Evolutionary conservation across 2,888 invertebrate genomes (phyloP).

Genomic region (Apodemia mormo): DNA sequence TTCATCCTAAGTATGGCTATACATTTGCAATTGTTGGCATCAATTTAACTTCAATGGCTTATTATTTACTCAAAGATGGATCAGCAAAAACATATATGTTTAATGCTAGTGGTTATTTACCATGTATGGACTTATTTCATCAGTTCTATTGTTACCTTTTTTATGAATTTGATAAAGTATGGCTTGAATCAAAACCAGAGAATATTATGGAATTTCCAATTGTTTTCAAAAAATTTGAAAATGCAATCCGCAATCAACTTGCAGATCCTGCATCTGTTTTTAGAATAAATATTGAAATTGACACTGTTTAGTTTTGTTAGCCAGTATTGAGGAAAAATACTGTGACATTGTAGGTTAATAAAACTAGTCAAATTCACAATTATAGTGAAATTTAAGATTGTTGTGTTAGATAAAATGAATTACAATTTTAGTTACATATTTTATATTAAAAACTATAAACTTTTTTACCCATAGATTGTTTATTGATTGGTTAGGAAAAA

Average conservation of each 20-base stretch:
- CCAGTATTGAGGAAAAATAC: no score
- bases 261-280: constrained; percentile 87
- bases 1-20: constrained; percentile 94
- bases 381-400: no score
- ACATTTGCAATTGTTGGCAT: constrained; percentile 96
- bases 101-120: constrained; percentile 86
- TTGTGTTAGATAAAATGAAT: no score
- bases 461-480: no score
- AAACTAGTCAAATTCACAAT: no score
- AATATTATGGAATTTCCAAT: constrained; percentile 98
- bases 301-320: constrained; percentile 69
- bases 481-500: no score
- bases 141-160: constrained; percentile 96
- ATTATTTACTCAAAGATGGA: constrained; percentile 89
- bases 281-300: constrained; percentile 90
- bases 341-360: no score
- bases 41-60: constrained; percentile 95
- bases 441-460: no score
- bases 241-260: constrained; percentile 84
- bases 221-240: constrained; percentile 93
- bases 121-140: constrained; percentile 90
- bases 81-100: constrained; percentile 95
- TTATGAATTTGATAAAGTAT: constrained; percentile 96
- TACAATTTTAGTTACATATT: no score
- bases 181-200: constrained; percentile 94